These are phyloP conservation scores for Xestia c-nigrum DNA, from an alignment of 2,888 invertebrate genomes.

Conservation along the genomic window DNA sequence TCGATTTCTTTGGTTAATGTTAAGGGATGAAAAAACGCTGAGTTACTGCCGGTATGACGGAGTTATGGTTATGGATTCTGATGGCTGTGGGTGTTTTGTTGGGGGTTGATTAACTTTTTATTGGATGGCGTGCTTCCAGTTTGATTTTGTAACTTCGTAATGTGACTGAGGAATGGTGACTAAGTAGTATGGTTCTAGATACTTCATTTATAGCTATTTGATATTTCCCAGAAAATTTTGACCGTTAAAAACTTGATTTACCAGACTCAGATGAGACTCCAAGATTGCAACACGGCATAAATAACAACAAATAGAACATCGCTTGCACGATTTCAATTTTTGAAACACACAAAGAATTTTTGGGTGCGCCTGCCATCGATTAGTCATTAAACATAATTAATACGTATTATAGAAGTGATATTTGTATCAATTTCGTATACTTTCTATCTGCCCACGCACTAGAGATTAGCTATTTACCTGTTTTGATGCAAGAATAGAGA, in stretches of 20 bases:
- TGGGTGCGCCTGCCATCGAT: slow-evolving; percentile 58
- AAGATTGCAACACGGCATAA: slow-evolving; percentile 49
- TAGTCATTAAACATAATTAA: slow-evolving; percentile 66
- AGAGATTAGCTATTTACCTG: slow-evolving; percentile 52
- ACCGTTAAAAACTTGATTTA: slow-evolving; percentile 42
- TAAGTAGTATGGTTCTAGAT: neutral
- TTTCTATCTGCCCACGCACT: slow-evolving; percentile 67
- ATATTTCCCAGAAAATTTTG: slow-evolving; percentile 1
- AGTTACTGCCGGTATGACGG: slow-evolving; percentile 49
- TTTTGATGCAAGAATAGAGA: slow-evolving; percentile 51
- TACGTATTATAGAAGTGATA: slow-evolving; percentile 66
- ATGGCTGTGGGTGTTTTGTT: slow-evolving; percentile 43
- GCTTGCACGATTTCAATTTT: slow-evolving; percentile 46
- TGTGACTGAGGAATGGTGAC: neutral
- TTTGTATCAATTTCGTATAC: slow-evolving; percentile 66
- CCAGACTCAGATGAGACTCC: slow-evolving; percentile 18
- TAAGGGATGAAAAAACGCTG: slow-evolving; percentile 61
- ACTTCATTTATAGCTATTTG: neutral
- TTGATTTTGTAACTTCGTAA: slow-evolving; percentile 11
- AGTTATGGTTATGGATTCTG: slow-evolving; percentile 60
- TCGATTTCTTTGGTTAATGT: slow-evolving; percentile 62
- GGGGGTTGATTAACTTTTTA: slow-evolving; percentile 49
- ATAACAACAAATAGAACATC: slow-evolving; percentile 47
- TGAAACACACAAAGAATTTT: slow-evolving; percentile 55
- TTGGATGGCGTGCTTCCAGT: slow-evolving; percentile 1